A percentile compares a stretch with the other conserved stretches of the same genome.
Evolutionary conservation across 2,888 invertebrate genomes (phyloP).

Genomic region (Sialis lutaria): DNA sequence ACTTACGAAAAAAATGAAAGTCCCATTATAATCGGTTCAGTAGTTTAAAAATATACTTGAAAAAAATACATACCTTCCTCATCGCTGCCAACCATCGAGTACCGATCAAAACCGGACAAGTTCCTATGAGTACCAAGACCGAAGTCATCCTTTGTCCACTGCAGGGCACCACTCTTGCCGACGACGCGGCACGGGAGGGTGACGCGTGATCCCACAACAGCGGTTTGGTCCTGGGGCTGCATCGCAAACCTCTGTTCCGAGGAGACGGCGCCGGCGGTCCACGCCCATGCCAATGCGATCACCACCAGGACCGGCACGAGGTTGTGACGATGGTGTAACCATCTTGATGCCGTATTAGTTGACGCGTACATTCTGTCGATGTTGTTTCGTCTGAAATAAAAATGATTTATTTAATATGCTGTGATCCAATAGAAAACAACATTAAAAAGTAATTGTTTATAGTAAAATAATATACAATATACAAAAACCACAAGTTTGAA

Average conservation of each 20-base stretch:
- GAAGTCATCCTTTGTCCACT: constrained; percentile 96
- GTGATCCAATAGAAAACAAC: too few species aligned
- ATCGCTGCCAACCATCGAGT: constrained; percentile 91
- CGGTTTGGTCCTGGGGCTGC: constrained; percentile 84
- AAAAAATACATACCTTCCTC: constrained; percentile 58
- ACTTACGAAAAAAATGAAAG: too few species aligned
- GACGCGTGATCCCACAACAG: constrained; percentile 73
- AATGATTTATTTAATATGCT: too few species aligned
- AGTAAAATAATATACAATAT: too few species aligned
- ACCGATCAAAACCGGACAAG: constrained; percentile 80
- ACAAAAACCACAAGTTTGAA: too few species aligned
- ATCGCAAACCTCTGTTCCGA: constrained; percentile 73
- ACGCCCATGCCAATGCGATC: not conserved
- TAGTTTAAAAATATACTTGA: not conserved
- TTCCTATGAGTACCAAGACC: constrained; percentile 84
- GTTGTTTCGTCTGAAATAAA: too few species aligned
- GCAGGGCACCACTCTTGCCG: constrained; percentile 73
- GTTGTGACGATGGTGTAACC: too few species aligned
- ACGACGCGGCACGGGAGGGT: constrained; percentile 82
- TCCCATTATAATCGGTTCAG: too few species aligned
- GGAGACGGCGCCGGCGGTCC: constrained; percentile 12
- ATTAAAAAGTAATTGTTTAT: too few species aligned
- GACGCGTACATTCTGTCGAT: too few species aligned
- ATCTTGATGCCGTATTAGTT: too few species aligned
- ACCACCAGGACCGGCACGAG: too few species aligned